Conservation (phyloP, 2,888 invertebrate genomes). For the Eurytoma adleriae region DNA sequence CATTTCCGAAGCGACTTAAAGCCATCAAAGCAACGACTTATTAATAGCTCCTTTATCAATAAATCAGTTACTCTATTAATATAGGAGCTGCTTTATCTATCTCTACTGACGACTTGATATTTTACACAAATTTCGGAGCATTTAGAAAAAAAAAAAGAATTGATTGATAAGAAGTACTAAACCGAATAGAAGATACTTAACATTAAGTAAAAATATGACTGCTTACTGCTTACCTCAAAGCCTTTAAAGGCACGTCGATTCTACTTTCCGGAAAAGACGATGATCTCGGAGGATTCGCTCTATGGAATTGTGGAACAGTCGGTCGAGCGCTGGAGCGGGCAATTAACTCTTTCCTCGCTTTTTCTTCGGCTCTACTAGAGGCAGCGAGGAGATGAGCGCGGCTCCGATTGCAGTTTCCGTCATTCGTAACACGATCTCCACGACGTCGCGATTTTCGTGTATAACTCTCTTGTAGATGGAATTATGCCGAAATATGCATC, state of each 20-base stretch:
- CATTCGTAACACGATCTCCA: slow-evolving; percentile 26
- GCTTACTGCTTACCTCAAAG: slow-evolving; percentile 35
- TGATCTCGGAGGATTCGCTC: background rate
- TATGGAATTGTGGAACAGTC: slow-evolving; percentile 31
- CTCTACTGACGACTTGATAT: background rate
- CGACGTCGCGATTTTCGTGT: background rate
- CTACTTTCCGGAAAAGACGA: background rate
- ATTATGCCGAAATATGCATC: slow-evolving; percentile 29
- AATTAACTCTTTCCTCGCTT: background rate
- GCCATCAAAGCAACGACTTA: slow-evolving; percentile 25
- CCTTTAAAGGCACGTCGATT: slow-evolving; percentile 16
- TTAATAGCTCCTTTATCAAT: slow-evolving; percentile 48
- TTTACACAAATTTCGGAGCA: background rate
- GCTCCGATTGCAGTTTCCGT: background rate
- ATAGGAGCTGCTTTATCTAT: slow-evolving; percentile 25
- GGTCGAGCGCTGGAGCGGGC: background rate
- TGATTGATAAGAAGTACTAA: background rate
- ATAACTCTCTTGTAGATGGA: slow-evolving; percentile 18
- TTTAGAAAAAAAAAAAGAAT: background rate
- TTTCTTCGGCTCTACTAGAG: background rate
- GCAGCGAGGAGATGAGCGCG: background rate
- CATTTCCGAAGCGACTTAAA: slow-evolving; percentile 7
- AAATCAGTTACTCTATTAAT: slow-evolving; percentile 53
- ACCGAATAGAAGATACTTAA: background rate
- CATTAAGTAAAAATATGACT: background rate